These are phyloP conservation scores for Equus przewalskii DNA, from an alignment of 2,113 vertebrate genomes.

Conservation along the genomic window DNA sequence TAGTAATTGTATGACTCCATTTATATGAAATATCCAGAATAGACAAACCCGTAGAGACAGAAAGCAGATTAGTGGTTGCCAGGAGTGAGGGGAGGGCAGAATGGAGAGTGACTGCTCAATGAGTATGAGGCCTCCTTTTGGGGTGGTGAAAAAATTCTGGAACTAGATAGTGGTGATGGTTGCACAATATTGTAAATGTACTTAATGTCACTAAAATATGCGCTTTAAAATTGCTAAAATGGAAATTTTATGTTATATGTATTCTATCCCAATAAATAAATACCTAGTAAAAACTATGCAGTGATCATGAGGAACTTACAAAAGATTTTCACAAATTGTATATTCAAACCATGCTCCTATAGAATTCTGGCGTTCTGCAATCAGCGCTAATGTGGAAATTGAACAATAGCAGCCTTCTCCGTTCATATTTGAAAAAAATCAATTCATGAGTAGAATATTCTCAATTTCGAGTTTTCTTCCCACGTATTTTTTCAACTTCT, in stretches of 20 bases:
- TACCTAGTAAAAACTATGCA: not conserved
- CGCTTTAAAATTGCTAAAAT: not conserved
- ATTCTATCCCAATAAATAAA: constrained; percentile 4
- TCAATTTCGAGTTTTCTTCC: constrained; percentile 17
- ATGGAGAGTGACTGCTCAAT: not conserved
- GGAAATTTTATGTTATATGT: not conserved
- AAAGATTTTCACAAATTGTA: not conserved
- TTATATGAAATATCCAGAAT: not conserved
- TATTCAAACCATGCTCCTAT: not conserved
- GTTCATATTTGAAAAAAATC: not conserved
- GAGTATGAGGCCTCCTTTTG: not conserved
- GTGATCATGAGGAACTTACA: constrained; percentile 4
- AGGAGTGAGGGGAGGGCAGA: not conserved
- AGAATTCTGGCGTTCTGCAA: not conserved
- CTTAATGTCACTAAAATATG: not conserved
- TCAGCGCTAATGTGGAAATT: not conserved
- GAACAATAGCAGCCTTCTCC: not conserved
- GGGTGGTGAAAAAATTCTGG: not conserved
- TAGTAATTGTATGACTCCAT: not conserved
- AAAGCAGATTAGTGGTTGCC: not conserved
- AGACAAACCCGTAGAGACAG: not conserved
- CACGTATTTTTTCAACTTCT: not conserved
- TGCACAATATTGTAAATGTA: not conserved
- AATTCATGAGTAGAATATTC: not conserved
- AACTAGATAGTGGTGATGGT: not conserved